Evolutionary conservation across 2,113 vertebrate species (phyloP), one percentile per base, ranked within the genome.

Genomic region (Odocoileus hemionus): DNA sequence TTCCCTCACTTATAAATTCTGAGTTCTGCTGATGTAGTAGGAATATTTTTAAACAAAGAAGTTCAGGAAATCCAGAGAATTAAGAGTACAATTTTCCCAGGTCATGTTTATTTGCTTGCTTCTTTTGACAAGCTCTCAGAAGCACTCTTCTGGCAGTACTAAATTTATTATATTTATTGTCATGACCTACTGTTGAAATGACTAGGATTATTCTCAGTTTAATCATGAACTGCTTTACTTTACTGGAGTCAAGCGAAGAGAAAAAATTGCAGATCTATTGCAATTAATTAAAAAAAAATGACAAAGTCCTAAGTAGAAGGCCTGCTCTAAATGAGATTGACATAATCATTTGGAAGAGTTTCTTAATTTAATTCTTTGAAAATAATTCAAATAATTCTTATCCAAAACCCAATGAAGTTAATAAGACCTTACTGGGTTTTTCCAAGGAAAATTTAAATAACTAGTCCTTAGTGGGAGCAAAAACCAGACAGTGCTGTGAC

Each of bases 1-100:
- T 86, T 82, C 39, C 15, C n/a, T 95, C 3, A 43, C 33, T 89
- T 58, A 36, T 23, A 85, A 33, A 13, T 52, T 86, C 10, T 25
- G 19, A 88, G 57, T 85, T 93, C 55, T 88, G 30, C 50, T 96
- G 91, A 83, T 36, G 2, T 52, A 83, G 80, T n/a, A 82, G 76
- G 11, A 54, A 94, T 91, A 74, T 85, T 91, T 94, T 78, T 96
- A 39, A 96, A 93, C n/a, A 88, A 54, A 95, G 52, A 93, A 74
- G 25, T 89, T 92, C 28, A 91, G 85, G 39, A 94, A 91, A 89
- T 82, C 7, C 14, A 95, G 43, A 85, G 54, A 28, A 55, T 86
- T 55, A 61, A 84, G 54, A 21, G 25, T 39, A 45, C 6, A 26
- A 6, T 82, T 45, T 82, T 64, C 3, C 39, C 1, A 70, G 30